Evolutionary conservation across 2,888 invertebrate species (phyloP).

Genomic region (Cheilosia impressa): DNA sequence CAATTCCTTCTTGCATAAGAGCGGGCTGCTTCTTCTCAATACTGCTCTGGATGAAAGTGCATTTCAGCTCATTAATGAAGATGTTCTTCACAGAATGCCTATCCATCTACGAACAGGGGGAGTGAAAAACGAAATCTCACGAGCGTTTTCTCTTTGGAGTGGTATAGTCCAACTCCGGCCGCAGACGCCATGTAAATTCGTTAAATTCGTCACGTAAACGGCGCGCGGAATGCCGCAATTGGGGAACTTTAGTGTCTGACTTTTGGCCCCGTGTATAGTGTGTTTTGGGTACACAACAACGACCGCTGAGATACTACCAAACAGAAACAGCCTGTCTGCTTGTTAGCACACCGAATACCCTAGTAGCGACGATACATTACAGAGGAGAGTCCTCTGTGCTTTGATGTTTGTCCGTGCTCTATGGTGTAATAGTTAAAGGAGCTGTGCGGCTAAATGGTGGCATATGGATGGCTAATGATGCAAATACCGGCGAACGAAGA

Average conservation of each 20-base stretch:
- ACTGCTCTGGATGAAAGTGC: not conserved
- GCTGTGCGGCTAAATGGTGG: conserved; percentile 43
- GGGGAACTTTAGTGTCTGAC: conserved; percentile 72
- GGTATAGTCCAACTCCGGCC: conserved; percentile 1
- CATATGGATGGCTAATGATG: conserved; percentile 72
- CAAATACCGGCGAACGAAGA: conserved; percentile 56
- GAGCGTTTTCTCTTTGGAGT: conserved; percentile 6
- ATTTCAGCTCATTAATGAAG: conserved; percentile 49
- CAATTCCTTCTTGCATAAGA: conserved; percentile 46
- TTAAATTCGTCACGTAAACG: conserved; percentile 72
- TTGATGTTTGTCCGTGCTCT: conserved; percentile 62
- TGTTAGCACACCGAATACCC: conserved; percentile 64
- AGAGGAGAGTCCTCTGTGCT: conserved; percentile 57
- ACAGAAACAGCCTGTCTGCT: conserved; percentile 47
- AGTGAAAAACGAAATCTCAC: conserved; percentile 54
- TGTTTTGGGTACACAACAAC: conserved; percentile 32
- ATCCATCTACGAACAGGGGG: conserved; percentile 5
- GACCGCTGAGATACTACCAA: conserved; percentile 23
- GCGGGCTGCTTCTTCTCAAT: too few species aligned
- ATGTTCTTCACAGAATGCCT: conserved; percentile 42
- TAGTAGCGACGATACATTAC: conserved; percentile 37
- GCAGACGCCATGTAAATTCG: conserved; percentile 49
- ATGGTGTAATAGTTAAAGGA: conserved; percentile 53
- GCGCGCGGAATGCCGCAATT: conserved; percentile 67
- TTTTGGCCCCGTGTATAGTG: conserved; percentile 62